Percentiles rank a stretch among this genome's conserved stretches.
Evolutionary conservation across 2,113 vertebrate species (phyloP).

Genomic region (Thoracochromis brauschi): DNA sequence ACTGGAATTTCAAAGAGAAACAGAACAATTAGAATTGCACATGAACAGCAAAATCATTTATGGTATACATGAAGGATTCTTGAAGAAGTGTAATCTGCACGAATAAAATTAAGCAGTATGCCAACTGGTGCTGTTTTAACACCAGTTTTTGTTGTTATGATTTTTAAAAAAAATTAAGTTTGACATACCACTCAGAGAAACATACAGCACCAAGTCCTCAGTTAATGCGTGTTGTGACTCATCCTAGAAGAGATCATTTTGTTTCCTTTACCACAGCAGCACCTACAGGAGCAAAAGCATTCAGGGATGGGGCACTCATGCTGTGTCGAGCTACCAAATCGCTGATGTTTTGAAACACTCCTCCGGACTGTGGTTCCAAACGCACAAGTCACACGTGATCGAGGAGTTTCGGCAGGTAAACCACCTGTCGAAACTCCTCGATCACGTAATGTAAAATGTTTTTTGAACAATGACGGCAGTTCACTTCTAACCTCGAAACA

Average conservation of each 20-base stretch:
- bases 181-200: background rate
- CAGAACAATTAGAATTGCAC: background rate
- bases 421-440: rapidly evolving
- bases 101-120: rapidly evolving
- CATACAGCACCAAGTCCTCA: background rate
- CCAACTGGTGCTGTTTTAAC: background rate
- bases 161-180: background rate
- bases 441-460: background rate
- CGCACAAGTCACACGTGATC: background rate
- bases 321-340: background rate
- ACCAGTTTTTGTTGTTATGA: background rate
- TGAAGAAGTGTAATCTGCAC: background rate
- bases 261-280: background rate
- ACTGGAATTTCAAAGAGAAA: background rate
- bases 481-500: background rate
- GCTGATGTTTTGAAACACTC: background rate
- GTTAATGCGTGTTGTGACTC: background rate
- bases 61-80: rapidly evolving
- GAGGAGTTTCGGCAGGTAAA: rapidly evolving
- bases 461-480: background rate
- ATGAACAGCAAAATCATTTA: background rate
- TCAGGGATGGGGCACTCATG: background rate
- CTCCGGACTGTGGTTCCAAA: background rate
- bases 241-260: background rate
- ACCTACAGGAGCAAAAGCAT: background rate